Conservation (phyloP, 2,888 invertebrate species). For the Theodoxus fluviatilis region DNA sequence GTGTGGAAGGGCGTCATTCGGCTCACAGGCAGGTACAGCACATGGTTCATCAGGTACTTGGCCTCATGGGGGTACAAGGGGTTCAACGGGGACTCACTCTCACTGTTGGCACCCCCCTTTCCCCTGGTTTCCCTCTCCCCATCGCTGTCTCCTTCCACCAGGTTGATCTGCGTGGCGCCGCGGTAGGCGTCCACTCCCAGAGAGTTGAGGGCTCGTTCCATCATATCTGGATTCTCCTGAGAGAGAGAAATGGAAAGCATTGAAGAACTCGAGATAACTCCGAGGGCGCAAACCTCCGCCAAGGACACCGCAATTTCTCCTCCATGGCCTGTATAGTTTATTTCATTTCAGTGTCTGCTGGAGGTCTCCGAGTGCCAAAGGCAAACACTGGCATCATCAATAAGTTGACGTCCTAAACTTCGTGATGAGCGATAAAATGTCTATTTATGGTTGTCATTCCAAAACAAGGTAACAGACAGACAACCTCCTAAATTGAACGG, state of each 20-base stretch:
- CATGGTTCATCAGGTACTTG: conserved; percentile 63
- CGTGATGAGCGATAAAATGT: too few relatives aligned
- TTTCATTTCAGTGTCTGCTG: too few relatives aligned
- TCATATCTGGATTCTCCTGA: conserved; percentile 60
- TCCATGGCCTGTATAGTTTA: too few relatives aligned
- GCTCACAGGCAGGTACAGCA: conserved; percentile 64
- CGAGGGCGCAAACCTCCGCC: too few relatives aligned
- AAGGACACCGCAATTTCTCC: too few relatives aligned
- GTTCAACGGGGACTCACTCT: conserved; percentile 27
- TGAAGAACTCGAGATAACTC: too few relatives aligned
- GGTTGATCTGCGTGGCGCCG: conserved; percentile 64
- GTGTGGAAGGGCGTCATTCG: conserved; percentile 61
- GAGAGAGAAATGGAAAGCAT: conserved; percentile 24
- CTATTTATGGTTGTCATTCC: too few relatives aligned
- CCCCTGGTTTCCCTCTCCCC: not conserved
- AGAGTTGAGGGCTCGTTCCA: conserved; percentile 51
- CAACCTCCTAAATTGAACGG: too few relatives aligned
- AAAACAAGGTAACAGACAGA: too few relatives aligned
- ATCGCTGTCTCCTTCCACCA: conserved; percentile 55
- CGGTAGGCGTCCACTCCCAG: conserved; percentile 64
- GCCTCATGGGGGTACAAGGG: conserved; percentile 59
- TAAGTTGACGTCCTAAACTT: too few relatives aligned
- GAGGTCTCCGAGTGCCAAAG: too few relatives aligned
- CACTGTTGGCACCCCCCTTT: conserved; percentile 26
- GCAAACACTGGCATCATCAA: too few relatives aligned